These are phyloP conservation scores for Hafferia zeledoni DNA, from an alignment of 2,797 vertebrate species.

Conservation along the genomic window DNA sequence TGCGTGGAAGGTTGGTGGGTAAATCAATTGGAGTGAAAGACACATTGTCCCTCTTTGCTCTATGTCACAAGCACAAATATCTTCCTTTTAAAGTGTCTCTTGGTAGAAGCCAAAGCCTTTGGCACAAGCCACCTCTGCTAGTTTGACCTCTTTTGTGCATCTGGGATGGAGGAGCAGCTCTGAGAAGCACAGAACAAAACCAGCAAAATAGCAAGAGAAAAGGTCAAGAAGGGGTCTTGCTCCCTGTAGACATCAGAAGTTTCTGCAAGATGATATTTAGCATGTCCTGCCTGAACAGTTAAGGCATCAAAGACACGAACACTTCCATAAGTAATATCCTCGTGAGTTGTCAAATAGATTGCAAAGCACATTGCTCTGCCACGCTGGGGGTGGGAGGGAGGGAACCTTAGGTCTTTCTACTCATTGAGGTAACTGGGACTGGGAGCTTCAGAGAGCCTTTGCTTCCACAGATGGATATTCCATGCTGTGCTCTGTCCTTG, in stretches of 20 bases:
- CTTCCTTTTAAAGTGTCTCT: constrained; percentile 54
- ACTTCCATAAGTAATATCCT: constrained; percentile 43
- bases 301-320: constrained; percentile 30
- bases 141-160: constrained; percentile 59
- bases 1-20: constrained; percentile 43
- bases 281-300: constrained; percentile 57
- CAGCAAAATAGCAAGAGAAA: constrained; percentile 55
- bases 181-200: constrained; percentile 61
- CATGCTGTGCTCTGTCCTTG: constrained; percentile 64
- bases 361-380: constrained; percentile 22
- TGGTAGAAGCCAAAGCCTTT: constrained; percentile 58
- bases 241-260: constrained; percentile 68
- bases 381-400: constrained; percentile 35
- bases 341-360: constrained; percentile 17
- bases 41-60: constrained; percentile 36
- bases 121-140: constrained; percentile 62
- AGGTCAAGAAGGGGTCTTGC: constrained; percentile 61
- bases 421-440: constrained; percentile 28
- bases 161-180: constrained; percentile 41
- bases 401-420: constrained; percentile 32
- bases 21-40: constrained; percentile 64
- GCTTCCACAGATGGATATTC: constrained; percentile 41
- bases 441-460: constrained; percentile 65
- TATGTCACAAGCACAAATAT: constrained; percentile 61
- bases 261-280: constrained; percentile 69